Evolutionary conservation across 2,797 vertebrate species (phyloP).

Genomic region (Notolabrus celidotus): DNA sequence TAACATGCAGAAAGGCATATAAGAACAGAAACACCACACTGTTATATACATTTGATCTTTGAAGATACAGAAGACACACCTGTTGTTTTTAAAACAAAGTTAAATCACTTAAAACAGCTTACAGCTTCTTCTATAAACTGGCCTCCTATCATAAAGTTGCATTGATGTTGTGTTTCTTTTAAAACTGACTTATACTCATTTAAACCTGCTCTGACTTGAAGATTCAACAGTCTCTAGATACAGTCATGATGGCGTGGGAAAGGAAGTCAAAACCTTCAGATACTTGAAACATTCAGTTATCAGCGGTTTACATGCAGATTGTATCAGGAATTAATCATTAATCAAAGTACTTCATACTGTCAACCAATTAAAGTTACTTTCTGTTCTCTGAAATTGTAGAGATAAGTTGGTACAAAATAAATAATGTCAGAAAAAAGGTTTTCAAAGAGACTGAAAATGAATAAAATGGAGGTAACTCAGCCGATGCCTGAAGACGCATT

Average conservation of each 20-base stretch:
- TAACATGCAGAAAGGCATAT: slow-evolving; percentile 45
- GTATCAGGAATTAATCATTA: background rate
- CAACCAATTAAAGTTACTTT: background rate
- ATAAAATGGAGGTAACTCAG: background rate
- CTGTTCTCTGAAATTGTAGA: background rate
- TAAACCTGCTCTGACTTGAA: background rate
- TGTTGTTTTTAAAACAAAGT: slow-evolving; percentile 2
- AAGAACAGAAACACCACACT: slow-evolving; percentile 21
- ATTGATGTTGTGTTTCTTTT: slow-evolving; percentile 10
- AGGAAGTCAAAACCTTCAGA: slow-evolving; percentile 7
- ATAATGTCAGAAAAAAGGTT: background rate
- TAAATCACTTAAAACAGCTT: background rate
- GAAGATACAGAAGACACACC: background rate
- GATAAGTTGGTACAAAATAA: background rate
- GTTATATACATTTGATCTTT: slow-evolving; percentile 32
- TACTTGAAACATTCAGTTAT: background rate
- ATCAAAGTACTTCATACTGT: background rate
- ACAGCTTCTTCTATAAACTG: slow-evolving; percentile 1
- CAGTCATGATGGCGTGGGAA: background rate
- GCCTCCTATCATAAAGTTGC: slow-evolving; percentile 21
- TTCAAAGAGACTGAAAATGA: background rate
- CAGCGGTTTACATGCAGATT: background rate
- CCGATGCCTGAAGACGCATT: too few relatives aligned
- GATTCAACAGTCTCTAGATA: background rate
- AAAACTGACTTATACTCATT: too few relatives aligned